Conservation (phyloP, 2,888 invertebrate genomes). For the Phania funesta region DNA sequence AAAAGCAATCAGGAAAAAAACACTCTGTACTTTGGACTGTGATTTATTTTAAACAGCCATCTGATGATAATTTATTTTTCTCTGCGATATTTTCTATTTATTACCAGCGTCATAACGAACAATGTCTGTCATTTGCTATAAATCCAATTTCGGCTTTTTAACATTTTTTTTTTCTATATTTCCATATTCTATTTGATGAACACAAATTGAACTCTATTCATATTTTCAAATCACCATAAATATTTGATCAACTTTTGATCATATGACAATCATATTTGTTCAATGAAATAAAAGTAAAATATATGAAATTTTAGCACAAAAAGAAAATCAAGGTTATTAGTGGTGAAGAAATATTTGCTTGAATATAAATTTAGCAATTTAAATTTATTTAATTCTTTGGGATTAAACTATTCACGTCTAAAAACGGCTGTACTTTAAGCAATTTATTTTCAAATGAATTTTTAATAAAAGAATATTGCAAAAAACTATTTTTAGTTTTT, state of each 20-base stretch:
- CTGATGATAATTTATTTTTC: background rate
- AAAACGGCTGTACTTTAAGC: background rate
- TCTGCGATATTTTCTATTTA: background rate
- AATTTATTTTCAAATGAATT: background rate
- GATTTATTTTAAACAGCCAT: background rate
- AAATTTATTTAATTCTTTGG: background rate
- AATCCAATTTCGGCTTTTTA: background rate
- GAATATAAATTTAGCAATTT: background rate
- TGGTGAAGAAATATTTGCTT: no score
- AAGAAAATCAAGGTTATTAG: background rate
- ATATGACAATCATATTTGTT: background rate
- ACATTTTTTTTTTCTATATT: conserved; percentile 8
- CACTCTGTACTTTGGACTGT: background rate
- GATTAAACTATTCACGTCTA: no score
- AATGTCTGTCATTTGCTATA: conserved; percentile 17
- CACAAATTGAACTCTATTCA: conserved; percentile 30
- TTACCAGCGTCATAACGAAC: background rate
- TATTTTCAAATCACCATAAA: conserved; percentile 32
- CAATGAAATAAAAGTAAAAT: background rate
- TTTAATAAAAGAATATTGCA: background rate
- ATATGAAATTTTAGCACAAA: background rate
- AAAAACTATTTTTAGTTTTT: background rate
- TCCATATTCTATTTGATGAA: conserved; percentile 23
- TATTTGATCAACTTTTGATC: conserved; percentile 11
- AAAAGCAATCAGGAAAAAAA: background rate